These are phyloP conservation scores for Phyllopteryx taeniolatus DNA, from an alignment of 2,113 vertebrate species.

Conservation along the genomic window DNA sequence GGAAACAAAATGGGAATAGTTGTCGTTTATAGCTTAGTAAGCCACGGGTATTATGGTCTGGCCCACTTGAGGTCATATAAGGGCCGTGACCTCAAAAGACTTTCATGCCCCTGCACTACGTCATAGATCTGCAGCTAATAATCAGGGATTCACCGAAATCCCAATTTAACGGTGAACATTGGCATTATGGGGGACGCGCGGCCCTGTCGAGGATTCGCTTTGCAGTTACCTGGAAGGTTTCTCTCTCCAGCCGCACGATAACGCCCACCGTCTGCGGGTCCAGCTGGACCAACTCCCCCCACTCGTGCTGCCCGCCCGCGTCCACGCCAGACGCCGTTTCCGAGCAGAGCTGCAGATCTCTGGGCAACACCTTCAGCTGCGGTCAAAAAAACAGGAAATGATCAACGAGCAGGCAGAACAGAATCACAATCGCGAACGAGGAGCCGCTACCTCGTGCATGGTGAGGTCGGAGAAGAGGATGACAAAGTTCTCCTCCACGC, in stretches of 20 bases:
- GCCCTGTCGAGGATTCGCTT: background rate
- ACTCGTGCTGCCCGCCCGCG: conserved; percentile 92
- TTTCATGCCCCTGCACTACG: no score
- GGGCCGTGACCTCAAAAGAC: no score
- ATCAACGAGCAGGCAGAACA: background rate
- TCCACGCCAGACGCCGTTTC: conserved; percentile 93
- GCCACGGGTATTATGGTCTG: no score
- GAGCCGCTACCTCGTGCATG: conserved; percentile 83
- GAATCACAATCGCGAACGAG: no score
- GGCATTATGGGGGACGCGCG: no score
- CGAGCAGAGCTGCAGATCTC: conserved; percentile 93
- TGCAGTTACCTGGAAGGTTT: conserved; percentile 87
- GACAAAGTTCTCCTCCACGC: conserved; percentile 95
- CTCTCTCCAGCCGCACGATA: conserved; percentile 89
- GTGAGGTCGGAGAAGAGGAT: conserved; percentile 96
- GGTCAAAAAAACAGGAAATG: background rate
- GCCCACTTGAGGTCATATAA: no score
- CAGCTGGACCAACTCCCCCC: conserved; percentile 92
- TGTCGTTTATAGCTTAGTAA: no score
- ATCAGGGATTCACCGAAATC: no score
- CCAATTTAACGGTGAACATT: no score
- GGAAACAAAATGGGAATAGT: no score
- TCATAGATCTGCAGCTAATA: no score
- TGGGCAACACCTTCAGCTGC: conserved; percentile 88
- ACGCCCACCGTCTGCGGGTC: conserved; percentile 91